phyloP scores from a whole-genome alignment of 2,888 invertebrate genomes.

The Meloe dianella region DNA sequence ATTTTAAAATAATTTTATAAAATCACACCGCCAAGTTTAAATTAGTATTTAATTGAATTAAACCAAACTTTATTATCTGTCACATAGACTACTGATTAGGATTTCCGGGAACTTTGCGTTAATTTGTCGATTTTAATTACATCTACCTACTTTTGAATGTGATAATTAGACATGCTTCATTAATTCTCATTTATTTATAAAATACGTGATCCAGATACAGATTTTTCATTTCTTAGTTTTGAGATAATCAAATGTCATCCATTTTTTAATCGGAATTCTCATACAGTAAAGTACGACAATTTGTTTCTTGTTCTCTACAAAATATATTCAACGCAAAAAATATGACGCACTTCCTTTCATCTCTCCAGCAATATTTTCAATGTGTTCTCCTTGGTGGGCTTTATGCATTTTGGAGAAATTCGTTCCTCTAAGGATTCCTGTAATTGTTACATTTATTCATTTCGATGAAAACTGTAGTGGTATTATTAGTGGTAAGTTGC shows the following conservation, averaged over 20 bases:
- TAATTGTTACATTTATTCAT: neutral
- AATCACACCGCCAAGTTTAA: neutral
- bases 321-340: too few relatives aligned
- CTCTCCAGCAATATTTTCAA: neutral
- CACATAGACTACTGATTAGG: neutral
- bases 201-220: neutral
- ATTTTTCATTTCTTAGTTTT: neutral
- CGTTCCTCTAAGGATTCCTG: neutral
- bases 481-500: neutral
- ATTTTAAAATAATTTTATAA: neutral
- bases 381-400: neutral
- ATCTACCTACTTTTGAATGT: neutral
- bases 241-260: neutral
- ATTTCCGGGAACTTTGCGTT: neutral
- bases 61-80: neutral
- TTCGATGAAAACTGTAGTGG: neutral
- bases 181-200: neutral
- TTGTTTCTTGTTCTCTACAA: too few relatives aligned
- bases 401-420: neutral
- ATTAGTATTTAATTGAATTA: neutral
- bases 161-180: neutral
- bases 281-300: too few relatives aligned
- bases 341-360: too few relatives aligned
- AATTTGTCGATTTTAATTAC: neutral
- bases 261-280: too few relatives aligned